Base-by-base conservation (phyloP, 2,113 vertebrate genomes). In the Tychaedon coryphoeus region DNA sequence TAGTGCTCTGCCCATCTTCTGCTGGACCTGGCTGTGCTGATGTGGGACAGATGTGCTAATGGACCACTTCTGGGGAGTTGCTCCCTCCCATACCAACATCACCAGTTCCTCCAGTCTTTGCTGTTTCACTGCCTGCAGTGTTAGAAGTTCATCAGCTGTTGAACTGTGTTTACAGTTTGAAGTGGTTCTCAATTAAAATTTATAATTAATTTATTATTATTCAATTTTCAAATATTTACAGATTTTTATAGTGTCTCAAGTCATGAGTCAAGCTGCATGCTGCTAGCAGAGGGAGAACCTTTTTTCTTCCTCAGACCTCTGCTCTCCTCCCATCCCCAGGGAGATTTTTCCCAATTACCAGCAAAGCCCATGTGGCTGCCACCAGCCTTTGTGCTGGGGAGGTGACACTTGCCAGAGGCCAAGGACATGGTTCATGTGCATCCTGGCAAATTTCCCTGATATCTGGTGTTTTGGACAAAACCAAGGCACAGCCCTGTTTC, bases 121-220 rank as follows among this genome's bases (percentile, higher is more conserved):
- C 31, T 19, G 4, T 36, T 76, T 56, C 0, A 0, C 54, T 86
- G 22, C 28, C 42, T 87, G 42, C 25, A 5, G 29, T 3, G 38
- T 23, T 60, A 61, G 86, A 76, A 85, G 67, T 76, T 91, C 66
- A 34, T 81, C 3, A 24, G 7, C 88, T 94, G 58, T 57, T 9
- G 10, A 89, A 51, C 60, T 66, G 58, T 6, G 5, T 61, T 88
- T 60, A 60, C 0, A 0, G 25, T 78, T 89, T 82, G 88, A 84
- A 97, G 88, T 67, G 77, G 47, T 93, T 86, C 91, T 93, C 86
- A 71, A 91, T 80, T 92, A 60, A 93, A 88, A 88, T 61, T 53
- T 82, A 24, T 87, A 82, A 91, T 95, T 79, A 95, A 69, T 18
- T n/a, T 74, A 50, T 70, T 81, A 42, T 58, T 67, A 73, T n/a